Base-by-base conservation (phyloP, 2,888 invertebrate genomes). In the Sepioteuthis lessoniana region DNA sequence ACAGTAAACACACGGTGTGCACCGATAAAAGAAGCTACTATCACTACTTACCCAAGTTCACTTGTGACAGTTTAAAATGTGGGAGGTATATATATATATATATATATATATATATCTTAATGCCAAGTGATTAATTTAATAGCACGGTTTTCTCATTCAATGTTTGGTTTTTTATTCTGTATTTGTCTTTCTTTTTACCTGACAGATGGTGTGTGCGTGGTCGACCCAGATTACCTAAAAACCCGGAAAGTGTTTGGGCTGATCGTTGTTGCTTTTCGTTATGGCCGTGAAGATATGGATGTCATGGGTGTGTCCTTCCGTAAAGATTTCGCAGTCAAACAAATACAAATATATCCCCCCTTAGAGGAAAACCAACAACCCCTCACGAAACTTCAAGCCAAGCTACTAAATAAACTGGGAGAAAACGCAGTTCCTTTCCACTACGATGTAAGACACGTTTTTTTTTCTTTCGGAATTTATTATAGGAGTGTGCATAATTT, bases 321-420 rank as follows among this genome's bases (percentile, higher is more conserved):
- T 31, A 92, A 92, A 13, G 92, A 92, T 47, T 92, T 92, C 42
- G 92, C 92, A 10, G 92, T 92, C 19, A 92, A 92, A 92, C 92
- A 92, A n/a, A 47, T 92, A 47, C 92, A 92, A 31, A n/a, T 92
- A 7, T 92, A 92, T 13, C 92, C 92, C n/a, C 92, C 92, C 2
- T 46, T 92, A 37, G 92, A 92, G 7, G 92, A 92, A 21, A 92
- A 92, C 42, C 28, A 92, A 31, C 92, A 47, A 13, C 92, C 46
- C 19, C 46, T 92, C 7, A 92, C 92, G 16, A 92, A 92, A 92
- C 92, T 92, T 19, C 92, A 92, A n/a, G 92, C 47, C 5, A 42
- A 47, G 31, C 92, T 92, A 25, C 31, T 92, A 16, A n/a, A 42
- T 47, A 92, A 92, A 21, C 31, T 92, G 16, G 92, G 92, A 0